A percentile compares a stretch with the other conserved stretches of the same genome.
Conservation (phyloP, 2,888 invertebrate species). For the Aelia acuminata region DNA sequence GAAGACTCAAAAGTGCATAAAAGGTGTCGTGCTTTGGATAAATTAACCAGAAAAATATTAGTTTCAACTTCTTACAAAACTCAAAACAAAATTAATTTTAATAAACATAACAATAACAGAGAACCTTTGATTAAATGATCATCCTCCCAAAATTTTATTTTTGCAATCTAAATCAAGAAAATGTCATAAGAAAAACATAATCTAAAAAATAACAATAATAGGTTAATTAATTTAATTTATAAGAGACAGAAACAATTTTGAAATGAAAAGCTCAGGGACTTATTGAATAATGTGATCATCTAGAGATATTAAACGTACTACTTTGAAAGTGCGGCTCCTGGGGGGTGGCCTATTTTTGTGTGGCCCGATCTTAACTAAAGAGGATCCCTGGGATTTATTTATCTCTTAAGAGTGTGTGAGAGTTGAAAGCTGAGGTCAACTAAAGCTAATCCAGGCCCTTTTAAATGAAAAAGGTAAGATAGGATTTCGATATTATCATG, state of each 20-base stretch:
- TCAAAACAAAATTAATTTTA: not conserved
- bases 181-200: not conserved
- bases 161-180: slow-evolving; percentile 47
- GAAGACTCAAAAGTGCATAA: slow-evolving; percentile 8
- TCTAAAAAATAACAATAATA: not conserved
- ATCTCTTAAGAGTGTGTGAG: too few relatives aligned
- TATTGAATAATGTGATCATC: too few relatives aligned
- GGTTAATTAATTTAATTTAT: not conserved
- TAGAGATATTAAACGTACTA: too few relatives aligned
- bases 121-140: slow-evolving; percentile 47
- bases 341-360: too few relatives aligned
- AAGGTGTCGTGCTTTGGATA: not conserved
- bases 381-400: too few relatives aligned
- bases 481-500: too few relatives aligned
- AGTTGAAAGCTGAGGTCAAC: too few relatives aligned
- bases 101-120: slow-evolving; percentile 12
- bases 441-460: too few relatives aligned
- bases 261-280: too few relatives aligned
- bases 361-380: too few relatives aligned
- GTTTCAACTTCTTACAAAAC: not conserved
- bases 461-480: too few relatives aligned
- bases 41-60: not conserved
- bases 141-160: slow-evolving; percentile 43
- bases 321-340: too few relatives aligned
- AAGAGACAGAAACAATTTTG: not conserved